Conservation (phyloP, 2,797 vertebrate species). For the Gorsachius magnificus region DNA sequence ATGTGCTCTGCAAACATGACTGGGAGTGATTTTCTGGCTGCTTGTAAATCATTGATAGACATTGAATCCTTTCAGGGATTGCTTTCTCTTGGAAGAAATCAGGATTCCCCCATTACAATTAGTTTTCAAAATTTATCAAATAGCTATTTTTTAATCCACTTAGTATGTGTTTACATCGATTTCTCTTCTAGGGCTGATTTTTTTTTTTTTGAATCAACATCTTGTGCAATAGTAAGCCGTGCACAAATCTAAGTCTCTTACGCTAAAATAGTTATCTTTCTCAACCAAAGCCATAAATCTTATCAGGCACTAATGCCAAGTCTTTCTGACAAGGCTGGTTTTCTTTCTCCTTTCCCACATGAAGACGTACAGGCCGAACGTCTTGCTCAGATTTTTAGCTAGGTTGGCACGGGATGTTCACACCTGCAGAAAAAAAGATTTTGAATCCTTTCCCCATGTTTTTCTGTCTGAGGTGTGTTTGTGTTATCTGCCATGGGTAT, state of each 20-base stretch:
- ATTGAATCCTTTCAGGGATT: conserved; percentile 6
- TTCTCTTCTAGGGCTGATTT: neutral
- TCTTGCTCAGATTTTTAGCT: neutral
- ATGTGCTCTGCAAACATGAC: conserved; percentile 12
- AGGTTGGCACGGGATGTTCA: neutral
- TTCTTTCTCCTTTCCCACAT: neutral
- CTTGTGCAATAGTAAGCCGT: neutral
- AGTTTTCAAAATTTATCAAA: conserved; percentile 23
- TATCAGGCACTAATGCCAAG: neutral
- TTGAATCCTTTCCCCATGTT: neutral
- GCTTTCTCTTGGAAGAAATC: conserved; percentile 20
- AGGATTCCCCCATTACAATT: neutral
- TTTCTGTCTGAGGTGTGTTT: neutral
- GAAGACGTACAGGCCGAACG: neutral
- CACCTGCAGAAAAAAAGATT: neutral
- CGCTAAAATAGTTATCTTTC: conserved; percentile 1
- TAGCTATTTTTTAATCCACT: neutral
- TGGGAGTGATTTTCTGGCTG: conserved; percentile 31
- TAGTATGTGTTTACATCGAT: conserved; percentile 5
- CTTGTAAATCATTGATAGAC: conserved; percentile 35
- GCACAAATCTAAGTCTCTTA: neutral
- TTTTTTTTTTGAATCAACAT: neutral
- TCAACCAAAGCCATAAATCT: neutral
- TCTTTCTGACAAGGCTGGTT: neutral
- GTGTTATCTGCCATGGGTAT: rapidly evolving